Evolutionary conservation across 2,888 invertebrate genomes (phyloP), one percentile per base, ranked within the genome.

Genomic region (Apeira syringaria): DNA sequence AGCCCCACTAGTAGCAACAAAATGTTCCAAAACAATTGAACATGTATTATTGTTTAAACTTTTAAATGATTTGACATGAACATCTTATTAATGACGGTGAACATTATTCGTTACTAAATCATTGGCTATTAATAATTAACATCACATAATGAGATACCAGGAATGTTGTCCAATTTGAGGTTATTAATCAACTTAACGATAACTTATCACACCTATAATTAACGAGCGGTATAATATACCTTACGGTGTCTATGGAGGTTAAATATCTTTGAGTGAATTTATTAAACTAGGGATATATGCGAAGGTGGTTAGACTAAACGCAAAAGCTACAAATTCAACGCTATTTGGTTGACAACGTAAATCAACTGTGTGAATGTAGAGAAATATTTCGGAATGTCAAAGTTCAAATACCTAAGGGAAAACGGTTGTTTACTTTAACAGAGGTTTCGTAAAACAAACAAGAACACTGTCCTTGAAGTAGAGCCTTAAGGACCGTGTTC

Each of bases 301-400:
- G 30, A 13, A 28, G 20, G 12, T 32, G 22, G 28, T 24, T 44
- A 37, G 38, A 33, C 34, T 29, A 44, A 32, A 35, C 8, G 13
- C 25, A 44, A 27, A 30, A n/a, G 12, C 18, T 6, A 18, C 18
- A 6, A n/a, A 31, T 13, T 25, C 9, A 22, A 8, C 3, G 37
- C 37, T 38, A 28, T 38, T 29, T 22, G 6, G 17, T n/a, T 8
- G 11, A 35, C 26, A 26, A 27, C 13, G 25, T 43, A 43, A 37
- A n/a, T 20, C n/a, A 25, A 17, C 20, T 15, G 11, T 34, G 18
- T 12, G 6, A 0, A 12, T 6, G 12, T 24, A 5, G 12, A 25
- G 9, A 18, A 35, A 25, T 13, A 27, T 27, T 26, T 26, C 1
- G 9, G n/a, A 42, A 28, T 29, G 8, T 17, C 25, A 15, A 28